A percentile compares a stretch with the other conserved stretches of the same genome.
These are phyloP conservation scores for Lamprotornis superbus DNA, from an alignment of 2,113 vertebrate species.

Conservation along the genomic window DNA sequence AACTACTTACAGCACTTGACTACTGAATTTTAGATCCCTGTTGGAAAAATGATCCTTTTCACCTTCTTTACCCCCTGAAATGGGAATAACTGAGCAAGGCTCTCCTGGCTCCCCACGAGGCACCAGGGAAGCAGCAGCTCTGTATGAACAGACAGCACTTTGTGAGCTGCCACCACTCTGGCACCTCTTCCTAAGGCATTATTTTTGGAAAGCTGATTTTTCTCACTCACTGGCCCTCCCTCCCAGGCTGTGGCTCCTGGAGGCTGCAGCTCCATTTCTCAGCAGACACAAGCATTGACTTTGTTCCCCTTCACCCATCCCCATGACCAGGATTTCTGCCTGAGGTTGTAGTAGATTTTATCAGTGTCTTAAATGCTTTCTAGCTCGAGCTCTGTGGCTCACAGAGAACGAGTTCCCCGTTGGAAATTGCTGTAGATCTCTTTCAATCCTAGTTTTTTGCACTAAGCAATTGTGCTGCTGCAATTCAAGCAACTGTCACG, in stretches of 20 bases:
- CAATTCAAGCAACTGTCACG: neutral
- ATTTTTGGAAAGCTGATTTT: neutral
- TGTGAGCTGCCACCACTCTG: neutral
- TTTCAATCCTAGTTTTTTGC: neutral
- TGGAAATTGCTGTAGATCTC: neutral
- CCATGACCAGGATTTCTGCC: neutral
- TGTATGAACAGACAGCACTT: neutral
- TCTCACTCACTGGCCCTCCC: neutral
- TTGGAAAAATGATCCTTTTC: slow-evolving; percentile 39
- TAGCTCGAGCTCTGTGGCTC: neutral
- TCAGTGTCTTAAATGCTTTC: neutral
- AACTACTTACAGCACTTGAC: slow-evolving; percentile 9
- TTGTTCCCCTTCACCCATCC: fast-evolving
- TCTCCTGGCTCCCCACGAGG: neutral
- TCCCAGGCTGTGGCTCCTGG: neutral
- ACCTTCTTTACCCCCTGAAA: neutral
- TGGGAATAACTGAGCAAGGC: neutral
- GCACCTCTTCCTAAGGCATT: neutral
- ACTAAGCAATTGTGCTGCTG: neutral
- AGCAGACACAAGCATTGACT: neutral
- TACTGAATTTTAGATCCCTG: slow-evolving; percentile 49
- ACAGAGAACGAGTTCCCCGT: neutral
- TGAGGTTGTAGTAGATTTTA: neutral
- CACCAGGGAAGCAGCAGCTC: neutral
- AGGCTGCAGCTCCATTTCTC: neutral